These are phyloP conservation scores for Ispidina picta DNA, from an alignment of 2,797 vertebrate genomes.

Conservation along the genomic window DNA sequence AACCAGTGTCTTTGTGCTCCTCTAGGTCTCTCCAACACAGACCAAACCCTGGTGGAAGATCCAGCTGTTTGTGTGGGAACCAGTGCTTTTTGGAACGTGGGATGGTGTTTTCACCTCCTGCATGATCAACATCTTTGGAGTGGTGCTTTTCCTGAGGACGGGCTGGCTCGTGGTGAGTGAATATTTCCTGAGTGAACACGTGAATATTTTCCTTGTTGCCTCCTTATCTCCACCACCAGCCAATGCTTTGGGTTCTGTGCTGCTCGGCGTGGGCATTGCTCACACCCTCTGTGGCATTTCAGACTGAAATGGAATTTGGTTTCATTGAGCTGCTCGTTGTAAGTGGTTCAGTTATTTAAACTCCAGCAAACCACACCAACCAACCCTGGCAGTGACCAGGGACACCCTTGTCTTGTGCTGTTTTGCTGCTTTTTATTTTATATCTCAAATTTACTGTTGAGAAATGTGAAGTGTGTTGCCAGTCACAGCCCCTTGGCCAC, in stretches of 20 bases:
- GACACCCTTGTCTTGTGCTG: background rate
- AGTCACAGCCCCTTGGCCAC: background rate
- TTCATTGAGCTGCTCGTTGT: background rate
- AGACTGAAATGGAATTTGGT: background rate
- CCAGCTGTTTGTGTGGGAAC: slow-evolving; percentile 94
- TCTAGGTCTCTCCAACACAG: slow-evolving; percentile 60
- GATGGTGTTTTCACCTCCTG: slow-evolving; percentile 98
- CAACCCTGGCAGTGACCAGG: background rate
- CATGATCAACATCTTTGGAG: slow-evolving; percentile 99
- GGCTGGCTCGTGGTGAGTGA: slow-evolving; percentile 94
- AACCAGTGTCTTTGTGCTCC: background rate
- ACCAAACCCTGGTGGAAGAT: slow-evolving; percentile 95
- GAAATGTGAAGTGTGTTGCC: background rate
- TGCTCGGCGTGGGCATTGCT: background rate
- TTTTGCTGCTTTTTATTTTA: too few relatives aligned
- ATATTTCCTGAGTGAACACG: background rate
- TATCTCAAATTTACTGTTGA: too few relatives aligned
- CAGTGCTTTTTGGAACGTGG: slow-evolving; percentile 96
- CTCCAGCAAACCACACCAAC: background rate
- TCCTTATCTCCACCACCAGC: background rate
- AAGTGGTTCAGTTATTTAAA: background rate
- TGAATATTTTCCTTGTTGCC: background rate
- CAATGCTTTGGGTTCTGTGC: background rate
- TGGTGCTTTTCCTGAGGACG: slow-evolving; percentile 94
- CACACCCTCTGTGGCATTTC: background rate